These are phyloP conservation scores for Sus cebifrons DNA, from an alignment of 2,797 vertebrate genomes.

Conservation along the genomic window DNA sequence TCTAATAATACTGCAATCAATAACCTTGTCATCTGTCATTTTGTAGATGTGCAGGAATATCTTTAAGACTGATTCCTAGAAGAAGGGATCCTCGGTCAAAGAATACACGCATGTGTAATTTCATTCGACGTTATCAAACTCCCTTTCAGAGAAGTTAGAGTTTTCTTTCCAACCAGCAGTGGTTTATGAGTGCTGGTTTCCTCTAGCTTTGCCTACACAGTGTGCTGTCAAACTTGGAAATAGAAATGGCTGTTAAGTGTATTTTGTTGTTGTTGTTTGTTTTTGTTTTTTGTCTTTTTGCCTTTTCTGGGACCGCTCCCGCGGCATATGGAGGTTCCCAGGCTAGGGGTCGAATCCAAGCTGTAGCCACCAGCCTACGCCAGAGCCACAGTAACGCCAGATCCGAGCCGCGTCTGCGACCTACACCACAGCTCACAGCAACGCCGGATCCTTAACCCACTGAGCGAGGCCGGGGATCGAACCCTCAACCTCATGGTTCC, in stretches of 20 bases:
- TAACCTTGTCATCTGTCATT: neutral
- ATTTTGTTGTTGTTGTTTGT: no score
- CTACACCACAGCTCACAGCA: no score
- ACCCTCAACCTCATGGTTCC: no score
- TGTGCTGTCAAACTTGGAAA: slow-evolving; percentile 36
- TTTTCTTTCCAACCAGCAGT: neutral
- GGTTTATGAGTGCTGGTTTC: neutral
- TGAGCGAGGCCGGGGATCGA: no score
- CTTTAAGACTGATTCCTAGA: slow-evolving; percentile 31
- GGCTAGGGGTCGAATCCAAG: no score
- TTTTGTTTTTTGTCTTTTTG: no score
- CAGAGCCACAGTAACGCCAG: no score
- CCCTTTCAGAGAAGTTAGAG: neutral
- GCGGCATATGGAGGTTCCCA: no score
- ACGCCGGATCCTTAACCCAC: no score
- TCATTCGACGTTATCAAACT: neutral
- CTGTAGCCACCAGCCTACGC: no score
- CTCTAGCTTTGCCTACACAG: slow-evolving; percentile 12
- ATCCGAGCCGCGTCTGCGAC: no score
- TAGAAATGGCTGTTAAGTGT: neutral
- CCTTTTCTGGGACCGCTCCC: no score
- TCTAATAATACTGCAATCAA: neutral
- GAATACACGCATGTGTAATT: slow-evolving; percentile 16
- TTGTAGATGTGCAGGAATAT: slow-evolving; percentile 1
- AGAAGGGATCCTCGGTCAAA: neutral